Percentiles rank a stretch among this genome's conserved stretches.
Evolutionary conservation across 2,113 vertebrate species (phyloP).

Genomic region (Cygnus buccinator): DNA sequence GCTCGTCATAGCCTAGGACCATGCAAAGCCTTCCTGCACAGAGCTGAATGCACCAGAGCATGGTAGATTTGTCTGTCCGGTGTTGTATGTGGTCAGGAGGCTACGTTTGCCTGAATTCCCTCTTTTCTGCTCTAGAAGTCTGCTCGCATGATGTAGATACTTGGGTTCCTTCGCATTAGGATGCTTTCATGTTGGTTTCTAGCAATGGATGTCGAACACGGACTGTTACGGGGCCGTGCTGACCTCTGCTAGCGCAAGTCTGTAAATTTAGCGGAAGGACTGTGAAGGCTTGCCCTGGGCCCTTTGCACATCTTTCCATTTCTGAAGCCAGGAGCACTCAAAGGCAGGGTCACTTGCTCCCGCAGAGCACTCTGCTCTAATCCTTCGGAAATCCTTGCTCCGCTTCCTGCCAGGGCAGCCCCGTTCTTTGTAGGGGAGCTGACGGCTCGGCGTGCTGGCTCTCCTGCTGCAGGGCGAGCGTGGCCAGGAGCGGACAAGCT

Average conservation of each 20-base stretch:
- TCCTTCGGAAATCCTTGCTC: background rate
- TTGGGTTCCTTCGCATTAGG: background rate
- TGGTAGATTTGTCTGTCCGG: background rate
- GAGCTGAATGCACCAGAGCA: background rate
- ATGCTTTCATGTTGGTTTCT: background rate
- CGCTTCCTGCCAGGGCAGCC: background rate
- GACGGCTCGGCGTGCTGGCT: rapidly evolving
- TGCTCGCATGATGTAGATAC: rapidly evolving
- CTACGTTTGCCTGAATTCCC: background rate
- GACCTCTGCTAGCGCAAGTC: background rate
- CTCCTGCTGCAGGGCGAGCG: background rate
- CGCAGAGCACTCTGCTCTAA: background rate
- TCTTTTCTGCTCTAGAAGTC: background rate
- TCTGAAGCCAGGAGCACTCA: background rate
- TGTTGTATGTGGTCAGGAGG: rapidly evolving
- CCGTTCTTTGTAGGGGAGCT: background rate
- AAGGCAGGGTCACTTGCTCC: background rate
- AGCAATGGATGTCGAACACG: background rate
- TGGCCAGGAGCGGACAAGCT: background rate
- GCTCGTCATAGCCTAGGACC: background rate
- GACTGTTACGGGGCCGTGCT: background rate
- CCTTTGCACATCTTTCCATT: background rate
- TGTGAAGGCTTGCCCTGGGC: background rate
- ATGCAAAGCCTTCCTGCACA: rapidly evolving
- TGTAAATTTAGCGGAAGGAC: background rate